A percentile compares a stretch with the other conserved stretches of the same genome.
Evolutionary conservation across 2,888 invertebrate genomes (phyloP).

Genomic region (Papilio elwesi): DNA sequence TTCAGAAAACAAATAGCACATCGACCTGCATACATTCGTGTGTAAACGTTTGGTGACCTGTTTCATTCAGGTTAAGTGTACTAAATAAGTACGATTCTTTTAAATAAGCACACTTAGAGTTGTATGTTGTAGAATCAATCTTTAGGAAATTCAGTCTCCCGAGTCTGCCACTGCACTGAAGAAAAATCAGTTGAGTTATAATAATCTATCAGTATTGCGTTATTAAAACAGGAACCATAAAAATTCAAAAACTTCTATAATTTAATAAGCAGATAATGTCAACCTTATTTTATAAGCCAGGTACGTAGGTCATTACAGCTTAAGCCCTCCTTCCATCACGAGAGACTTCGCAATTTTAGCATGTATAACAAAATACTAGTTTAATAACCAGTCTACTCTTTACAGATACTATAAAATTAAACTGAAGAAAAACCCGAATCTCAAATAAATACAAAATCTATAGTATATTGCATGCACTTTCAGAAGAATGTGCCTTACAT

Average conservation of each 20-base stretch:
- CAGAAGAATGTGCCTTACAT: not conserved
- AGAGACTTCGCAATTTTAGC: too few relatives aligned
- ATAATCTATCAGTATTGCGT: too few relatives aligned
- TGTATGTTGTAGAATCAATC: not conserved
- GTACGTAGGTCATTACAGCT: too few relatives aligned
- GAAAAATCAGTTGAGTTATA: too few relatives aligned
- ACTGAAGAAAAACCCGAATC: not conserved
- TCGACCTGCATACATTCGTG: slow-evolving; percentile 24
- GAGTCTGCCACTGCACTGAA: too few relatives aligned
- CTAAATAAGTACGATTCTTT: not conserved
- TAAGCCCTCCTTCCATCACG: too few relatives aligned
- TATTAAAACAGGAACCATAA: too few relatives aligned
- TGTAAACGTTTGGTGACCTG: slow-evolving; percentile 20
- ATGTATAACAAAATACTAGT: too few relatives aligned
- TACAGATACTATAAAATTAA: not conserved
- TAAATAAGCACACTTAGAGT: not conserved
- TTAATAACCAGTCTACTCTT: not conserved
- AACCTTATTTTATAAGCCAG: too few relatives aligned
- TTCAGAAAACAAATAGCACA: slow-evolving; percentile 20
- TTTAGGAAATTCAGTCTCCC: not conserved
- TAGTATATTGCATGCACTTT: slow-evolving; percentile 1
- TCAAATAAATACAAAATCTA: not conserved
- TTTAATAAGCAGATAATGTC: too few relatives aligned
- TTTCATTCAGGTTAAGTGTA: slow-evolving; percentile 21
- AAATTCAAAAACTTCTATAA: too few relatives aligned